Evolutionary conservation across 2,113 vertebrate species (phyloP), one percentile per base, ranked within the genome.

Genomic region (Cygnus atratus): DNA sequence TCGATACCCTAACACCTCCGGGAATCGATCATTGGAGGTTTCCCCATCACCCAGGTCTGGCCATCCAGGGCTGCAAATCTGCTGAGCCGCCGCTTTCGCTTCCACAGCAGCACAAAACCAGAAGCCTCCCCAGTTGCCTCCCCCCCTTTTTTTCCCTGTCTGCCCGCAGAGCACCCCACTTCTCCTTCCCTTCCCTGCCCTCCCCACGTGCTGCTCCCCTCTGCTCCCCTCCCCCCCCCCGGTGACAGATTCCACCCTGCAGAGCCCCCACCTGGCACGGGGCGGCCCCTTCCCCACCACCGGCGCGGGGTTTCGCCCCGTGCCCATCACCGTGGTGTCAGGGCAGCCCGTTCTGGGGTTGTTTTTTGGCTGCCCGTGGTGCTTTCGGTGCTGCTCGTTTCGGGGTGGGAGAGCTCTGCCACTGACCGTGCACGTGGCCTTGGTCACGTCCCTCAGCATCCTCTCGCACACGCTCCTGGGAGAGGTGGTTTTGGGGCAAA

Each of bases 41-140:
- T 46, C 33, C 71, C 54, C 67, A 68, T 61, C 43, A 43, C 5
- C 68, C 72, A 28, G 46, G 22, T 28, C 52, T 54, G 52, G 26
- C 62, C 62, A 20, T 3, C 11, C 35, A 29, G 39, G 62, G 62
- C 39, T 41, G 11, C 17, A 41, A 29, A 86, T 50, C 3, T 46
- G 83, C 92, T 97, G 95, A 95, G 68, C 55, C 13, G 46, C 55
- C 77, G 52, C 67, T 96, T 94, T 96, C 50, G 2, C 86, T 94
- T 96, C 62, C 62, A 29, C 26, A 17, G 11, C 19, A 26, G 62
- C 11, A 11, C 39, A 29, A 39, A 41, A 20, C 17, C 62, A 65
- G 62, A 29, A 65, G 28, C 62, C 39, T 13, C 41, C 39, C 62
- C 11, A 7, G 12, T 28, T 18, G 62, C 62, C 37, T 63, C 37